These are phyloP conservation scores for Epinephelus awoara DNA, from an alignment of 2,797 vertebrate species.

Conservation along the genomic window DNA sequence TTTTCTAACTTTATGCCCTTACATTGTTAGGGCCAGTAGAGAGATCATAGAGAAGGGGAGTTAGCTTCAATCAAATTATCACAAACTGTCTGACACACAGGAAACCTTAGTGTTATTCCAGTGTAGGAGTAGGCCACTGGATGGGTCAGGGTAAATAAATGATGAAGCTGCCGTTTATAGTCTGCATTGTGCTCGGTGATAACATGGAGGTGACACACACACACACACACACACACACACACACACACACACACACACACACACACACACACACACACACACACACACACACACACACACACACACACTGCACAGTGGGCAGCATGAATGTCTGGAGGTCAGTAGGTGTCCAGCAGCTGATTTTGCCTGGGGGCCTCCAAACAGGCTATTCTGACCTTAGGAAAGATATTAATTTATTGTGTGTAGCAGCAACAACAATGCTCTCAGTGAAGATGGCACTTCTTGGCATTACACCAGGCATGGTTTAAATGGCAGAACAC, in stretches of 20 bases:
- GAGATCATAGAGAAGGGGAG: too few species aligned
- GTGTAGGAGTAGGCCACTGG: neutral
- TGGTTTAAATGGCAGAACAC: neutral
- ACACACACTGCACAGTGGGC: neutral
- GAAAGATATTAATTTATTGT: neutral
- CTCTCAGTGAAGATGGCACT: slow-evolving; percentile 24
- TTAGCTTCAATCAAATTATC: neutral
- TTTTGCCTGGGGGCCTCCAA: neutral
- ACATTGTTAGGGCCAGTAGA: too few species aligned
- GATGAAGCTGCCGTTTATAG: neutral
- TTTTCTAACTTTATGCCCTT: neutral
- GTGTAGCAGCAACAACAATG: neutral
- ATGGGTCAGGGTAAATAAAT: neutral
- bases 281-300: too few species aligned
- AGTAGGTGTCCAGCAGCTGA: neutral
- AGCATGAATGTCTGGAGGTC: slow-evolving; percentile 15
- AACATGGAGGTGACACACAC: neutral
- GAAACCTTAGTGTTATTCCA: slow-evolving; percentile 6
- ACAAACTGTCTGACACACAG: neutral
- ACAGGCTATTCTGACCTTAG: neutral
- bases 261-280: neutral
- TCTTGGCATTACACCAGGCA: slow-evolving; percentile 22
- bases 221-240: too few species aligned
- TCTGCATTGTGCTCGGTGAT: neutral
- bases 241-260: too few species aligned